A percentile compares a stretch with the other conserved stretches of the same genome.
These are phyloP conservation scores for Anoplophora glabripennis DNA, from an alignment of 1,140 invertebrate genomes.

Conservation along the genomic window DNA sequence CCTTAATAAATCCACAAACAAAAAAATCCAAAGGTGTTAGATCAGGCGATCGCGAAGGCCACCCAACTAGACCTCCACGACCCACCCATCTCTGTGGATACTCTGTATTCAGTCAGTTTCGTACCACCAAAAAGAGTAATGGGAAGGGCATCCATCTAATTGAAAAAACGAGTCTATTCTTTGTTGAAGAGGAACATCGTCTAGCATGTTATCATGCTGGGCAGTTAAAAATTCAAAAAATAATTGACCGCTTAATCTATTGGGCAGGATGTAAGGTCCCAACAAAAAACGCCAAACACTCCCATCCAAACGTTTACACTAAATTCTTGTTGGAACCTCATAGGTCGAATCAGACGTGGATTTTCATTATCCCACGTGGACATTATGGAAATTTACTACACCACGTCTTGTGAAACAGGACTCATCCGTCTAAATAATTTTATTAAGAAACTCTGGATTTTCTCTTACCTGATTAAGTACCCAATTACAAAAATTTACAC, in stretches of 20 bases:
- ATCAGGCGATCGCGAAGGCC: conserved; percentile 49
- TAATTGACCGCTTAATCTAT: not conserved
- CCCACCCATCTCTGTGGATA: conserved; percentile 43
- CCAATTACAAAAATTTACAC: conserved; percentile 1
- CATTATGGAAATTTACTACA: too few species aligned
- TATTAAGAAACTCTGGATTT: not conserved
- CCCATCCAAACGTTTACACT: conserved; percentile 11
- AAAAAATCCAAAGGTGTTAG: conserved; percentile 47
- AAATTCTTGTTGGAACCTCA: conserved; percentile 4
- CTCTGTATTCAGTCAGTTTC: not conserved
- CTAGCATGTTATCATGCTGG: conserved; percentile 2
- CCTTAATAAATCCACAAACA: conserved; percentile 47
- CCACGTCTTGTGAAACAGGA: too few species aligned
- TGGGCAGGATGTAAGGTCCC: not conserved
- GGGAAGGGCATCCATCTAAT: too few species aligned
- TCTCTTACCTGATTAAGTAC: not conserved
- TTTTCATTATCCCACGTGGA: conserved; percentile 1
- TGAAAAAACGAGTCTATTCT: conserved; percentile 3
- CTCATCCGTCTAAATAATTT: not conserved
- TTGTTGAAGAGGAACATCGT: conserved; percentile 1
- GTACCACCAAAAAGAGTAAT: not conserved
- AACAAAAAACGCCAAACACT: conserved; percentile 2
- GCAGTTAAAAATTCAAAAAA: conserved; percentile 12
- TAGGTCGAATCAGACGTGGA: not conserved
- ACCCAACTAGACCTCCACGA: conserved; percentile 42